Evolutionary conservation across 1,140 invertebrate genomes (phyloP).

Genomic region (Diachasma alloeum): DNA sequence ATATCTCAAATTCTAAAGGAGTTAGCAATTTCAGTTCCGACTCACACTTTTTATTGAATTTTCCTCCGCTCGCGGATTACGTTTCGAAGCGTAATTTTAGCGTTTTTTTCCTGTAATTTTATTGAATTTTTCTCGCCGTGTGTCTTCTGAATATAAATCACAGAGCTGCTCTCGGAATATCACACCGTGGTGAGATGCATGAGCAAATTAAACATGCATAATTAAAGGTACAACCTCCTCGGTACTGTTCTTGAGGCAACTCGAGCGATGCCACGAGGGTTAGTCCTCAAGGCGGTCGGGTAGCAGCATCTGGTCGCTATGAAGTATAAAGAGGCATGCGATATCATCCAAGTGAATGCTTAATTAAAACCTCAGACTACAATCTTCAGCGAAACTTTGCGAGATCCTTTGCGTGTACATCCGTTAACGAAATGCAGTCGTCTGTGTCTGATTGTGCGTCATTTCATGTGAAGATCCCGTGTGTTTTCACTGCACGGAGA

Average conservation of each 20-base stretch:
- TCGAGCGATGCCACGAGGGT: not conserved
- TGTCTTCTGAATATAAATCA: not conserved
- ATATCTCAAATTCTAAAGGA: no score
- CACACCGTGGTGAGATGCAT: constrained; percentile 37
- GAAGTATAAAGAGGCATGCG: constrained; percentile 64
- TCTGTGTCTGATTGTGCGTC: not conserved
- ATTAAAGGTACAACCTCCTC: constrained; percentile 49
- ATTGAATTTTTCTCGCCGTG: no score
- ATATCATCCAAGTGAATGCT: constrained; percentile 65
- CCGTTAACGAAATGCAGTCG: not conserved
- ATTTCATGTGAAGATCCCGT: no score
- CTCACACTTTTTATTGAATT: no score
- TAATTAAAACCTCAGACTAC: constrained; percentile 65
- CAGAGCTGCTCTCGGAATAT: not conserved
- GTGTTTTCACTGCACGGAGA: no score
- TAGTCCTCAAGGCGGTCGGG: constrained; percentile 9
- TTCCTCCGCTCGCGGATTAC: no score
- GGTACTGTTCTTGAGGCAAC: not conserved
- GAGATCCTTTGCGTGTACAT: not conserved
- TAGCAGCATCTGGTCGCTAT: constrained; percentile 62
- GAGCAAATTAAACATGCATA: constrained; percentile 65
- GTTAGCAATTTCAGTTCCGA: no score
- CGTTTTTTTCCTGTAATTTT: no score
- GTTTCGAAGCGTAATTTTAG: no score
- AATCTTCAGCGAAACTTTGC: constrained; percentile 38